Evolutionary conservation across 2,888 invertebrate species (phyloP), one percentile per base, ranked within the genome.

Genomic region (Drosophila anceps): DNA sequence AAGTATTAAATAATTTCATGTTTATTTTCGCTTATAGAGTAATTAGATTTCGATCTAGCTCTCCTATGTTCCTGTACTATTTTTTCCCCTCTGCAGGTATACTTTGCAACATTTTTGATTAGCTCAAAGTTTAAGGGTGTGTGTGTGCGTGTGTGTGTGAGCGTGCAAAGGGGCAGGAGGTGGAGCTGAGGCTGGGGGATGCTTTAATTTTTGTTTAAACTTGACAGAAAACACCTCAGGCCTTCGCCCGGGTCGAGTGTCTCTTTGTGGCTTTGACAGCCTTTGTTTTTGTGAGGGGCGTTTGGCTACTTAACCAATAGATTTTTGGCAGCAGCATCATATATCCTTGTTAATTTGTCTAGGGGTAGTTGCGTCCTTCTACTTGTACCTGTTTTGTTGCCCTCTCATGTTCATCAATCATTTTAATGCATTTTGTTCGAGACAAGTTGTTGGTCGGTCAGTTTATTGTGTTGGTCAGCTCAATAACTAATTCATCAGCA

Each of bases 181-280:
- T 8, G 33, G 3, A 1, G 35, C 27, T n/a, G 54, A n/a, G n/a
- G n/a, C 51, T 35, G 35, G 54, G 67, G 65, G 73, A 64, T 85
- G 77, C 78, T 84, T 84, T 83, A 85, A 84, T 85, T 84, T 84
- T 79, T 81, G 87, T 84, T 84, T 85, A 83, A 83, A 85, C 85
- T 85, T 87, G 79, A 79, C 72, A 72, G 73, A 79, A 79, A 84
- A 84, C 84, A 82, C 85, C 85, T 85, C 62, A 70, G 87, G 83
- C 88, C 69, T 81, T 70, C 66, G 74, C 69, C 58, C 57, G 79
- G 80, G 81, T 87, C 80, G 82, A 88, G 85, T 84, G 82, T 84
- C 86, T 88, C 81, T 82, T 84, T 86, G 88, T 88, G 86, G 84
- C 71, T 85, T 85, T 84, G 88, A 84, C 88, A 84, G 79, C 69